These are phyloP conservation scores for Dasysyrphus tricinctus DNA, from an alignment of 2,888 invertebrate genomes.

Conservation along the genomic window DNA sequence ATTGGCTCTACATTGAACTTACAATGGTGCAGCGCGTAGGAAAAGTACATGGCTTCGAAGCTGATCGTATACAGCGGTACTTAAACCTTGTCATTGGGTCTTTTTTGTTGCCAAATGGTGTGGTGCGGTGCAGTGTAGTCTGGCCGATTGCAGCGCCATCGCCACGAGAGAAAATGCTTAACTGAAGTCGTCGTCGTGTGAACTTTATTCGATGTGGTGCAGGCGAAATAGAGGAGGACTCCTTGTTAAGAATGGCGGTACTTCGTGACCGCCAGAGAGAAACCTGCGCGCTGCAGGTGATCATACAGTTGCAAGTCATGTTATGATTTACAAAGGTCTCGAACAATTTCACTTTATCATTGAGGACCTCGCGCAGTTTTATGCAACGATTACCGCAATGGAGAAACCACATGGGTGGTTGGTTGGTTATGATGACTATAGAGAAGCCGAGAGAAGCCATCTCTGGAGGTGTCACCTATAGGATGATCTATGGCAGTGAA, in stretches of 20 bases:
- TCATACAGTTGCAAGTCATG: slow-evolving; percentile 69
- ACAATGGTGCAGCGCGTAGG: slow-evolving; percentile 34
- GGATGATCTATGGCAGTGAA: slow-evolving; percentile 56
- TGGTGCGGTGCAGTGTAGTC: slow-evolving; percentile 7
- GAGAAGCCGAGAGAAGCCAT: slow-evolving; percentile 22
- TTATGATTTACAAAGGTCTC: slow-evolving; percentile 74
- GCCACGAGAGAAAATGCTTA: slow-evolving; percentile 55
- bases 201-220: slow-evolving; percentile 59
- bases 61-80: slow-evolving; percentile 68
- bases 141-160: slow-evolving; percentile 61
- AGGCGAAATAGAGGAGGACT: slow-evolving; percentile 38
- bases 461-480: slow-evolving; percentile 50
- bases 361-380: slow-evolving; percentile 35
- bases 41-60: slow-evolving; percentile 40
- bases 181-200: slow-evolving; percentile 62
- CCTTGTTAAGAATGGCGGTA: slow-evolving; percentile 48
- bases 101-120: slow-evolving; percentile 38
- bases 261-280: slow-evolving; percentile 69
- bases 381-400: slow-evolving; percentile 25
- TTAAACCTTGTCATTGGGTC: slow-evolving; percentile 68
- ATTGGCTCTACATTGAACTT: slow-evolving; percentile 73
- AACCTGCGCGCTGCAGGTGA: slow-evolving; percentile 70
- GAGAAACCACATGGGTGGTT: slow-evolving; percentile 64
- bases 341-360: slow-evolving; percentile 70
- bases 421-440: slow-evolving; percentile 45